These are phyloP conservation scores for Priocnemis perturbator DNA, from an alignment of 2,888 invertebrate genomes.

Conservation along the genomic window DNA sequence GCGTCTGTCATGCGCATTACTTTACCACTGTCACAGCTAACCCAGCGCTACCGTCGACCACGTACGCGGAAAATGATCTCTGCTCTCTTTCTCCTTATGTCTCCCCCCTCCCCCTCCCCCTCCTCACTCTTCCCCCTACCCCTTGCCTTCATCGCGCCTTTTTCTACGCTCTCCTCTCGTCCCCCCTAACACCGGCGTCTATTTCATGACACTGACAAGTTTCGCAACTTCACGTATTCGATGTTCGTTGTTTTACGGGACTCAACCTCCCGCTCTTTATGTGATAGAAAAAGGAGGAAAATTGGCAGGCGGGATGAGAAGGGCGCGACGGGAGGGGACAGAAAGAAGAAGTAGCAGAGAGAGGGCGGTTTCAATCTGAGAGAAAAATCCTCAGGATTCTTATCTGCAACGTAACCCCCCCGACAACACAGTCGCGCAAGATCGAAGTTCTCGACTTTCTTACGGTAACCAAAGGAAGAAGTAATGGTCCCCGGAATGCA, in stretches of 20 bases:
- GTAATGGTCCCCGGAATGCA: constrained; percentile 30
- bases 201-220: constrained; percentile 5
- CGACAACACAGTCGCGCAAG: constrained; percentile 8
- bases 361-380: constrained; percentile 30
- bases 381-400: constrained; percentile 29
- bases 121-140: too few relatives aligned
- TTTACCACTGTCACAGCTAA: too few relatives aligned
- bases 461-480: constrained; percentile 22
- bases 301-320: background rate
- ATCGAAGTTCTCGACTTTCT: constrained; percentile 38
- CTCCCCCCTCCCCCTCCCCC: too few relatives aligned
- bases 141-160: too few relatives aligned
- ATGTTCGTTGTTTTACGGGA: constrained; percentile 9
- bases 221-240: constrained; percentile 5
- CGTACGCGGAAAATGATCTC: too few relatives aligned
- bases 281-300: constrained; percentile 5
- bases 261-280: background rate
- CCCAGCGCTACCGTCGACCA: too few relatives aligned
- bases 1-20: too few relatives aligned
- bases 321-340: background rate
- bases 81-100: background rate
- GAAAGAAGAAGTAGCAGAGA: background rate
- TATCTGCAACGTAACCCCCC: constrained; percentile 20
- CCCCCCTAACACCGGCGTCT: background rate
- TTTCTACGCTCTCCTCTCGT: too few relatives aligned